These are phyloP conservation scores for Pristiophorus japonicus DNA, from an alignment of 2,113 vertebrate species.

Conservation along the genomic window DNA sequence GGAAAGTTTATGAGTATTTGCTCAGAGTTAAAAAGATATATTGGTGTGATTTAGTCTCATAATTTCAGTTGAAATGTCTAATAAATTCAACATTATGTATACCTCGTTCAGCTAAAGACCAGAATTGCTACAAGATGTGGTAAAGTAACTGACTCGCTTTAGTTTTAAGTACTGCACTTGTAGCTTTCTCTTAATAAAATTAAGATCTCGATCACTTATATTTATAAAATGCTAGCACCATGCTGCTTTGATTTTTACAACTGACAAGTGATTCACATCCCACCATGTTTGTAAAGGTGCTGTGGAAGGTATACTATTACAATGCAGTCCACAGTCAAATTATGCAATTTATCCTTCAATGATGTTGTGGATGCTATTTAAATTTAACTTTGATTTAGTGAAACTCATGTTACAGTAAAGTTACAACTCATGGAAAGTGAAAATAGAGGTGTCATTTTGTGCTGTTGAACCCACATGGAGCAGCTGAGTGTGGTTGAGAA, in stretches of 20 bases:
- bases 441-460: neutral
- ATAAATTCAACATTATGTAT: neutral
- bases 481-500: neutral
- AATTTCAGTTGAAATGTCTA: neutral
- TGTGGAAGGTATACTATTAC: neutral
- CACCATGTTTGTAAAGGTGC: neutral
- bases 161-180: neutral
- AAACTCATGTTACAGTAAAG: neutral
- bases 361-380: neutral
- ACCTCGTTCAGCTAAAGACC: neutral
- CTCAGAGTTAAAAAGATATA: neutral
- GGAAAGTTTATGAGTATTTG: neutral
- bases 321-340: neutral
- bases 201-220: neutral
- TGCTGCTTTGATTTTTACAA: neutral
- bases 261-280: neutral
- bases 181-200: neutral
- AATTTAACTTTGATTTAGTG: neutral
- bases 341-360: neutral
- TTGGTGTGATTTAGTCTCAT: neutral
- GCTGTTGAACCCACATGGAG: neutral
- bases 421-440: neutral
- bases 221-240: neutral
- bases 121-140: neutral
- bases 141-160: neutral